A percentile compares a stretch with the other conserved stretches of the same genome.
Evolutionary conservation across 2,888 invertebrate species (phyloP).

Genomic region (Chironomus riparius): DNA sequence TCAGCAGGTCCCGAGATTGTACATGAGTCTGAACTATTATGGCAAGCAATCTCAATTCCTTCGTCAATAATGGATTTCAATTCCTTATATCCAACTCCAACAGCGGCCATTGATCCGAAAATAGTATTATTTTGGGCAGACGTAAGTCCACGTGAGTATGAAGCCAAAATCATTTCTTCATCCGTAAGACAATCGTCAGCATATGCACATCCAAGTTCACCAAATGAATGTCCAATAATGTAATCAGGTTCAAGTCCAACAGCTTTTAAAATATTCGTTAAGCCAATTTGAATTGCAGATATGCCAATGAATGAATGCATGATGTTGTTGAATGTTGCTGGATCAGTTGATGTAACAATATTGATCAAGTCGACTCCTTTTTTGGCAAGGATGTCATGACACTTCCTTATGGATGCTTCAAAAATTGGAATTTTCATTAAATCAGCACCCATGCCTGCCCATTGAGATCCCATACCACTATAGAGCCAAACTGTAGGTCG

Average conservation of each 20-base stretch:
- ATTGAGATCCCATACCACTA: conserved; percentile 41
- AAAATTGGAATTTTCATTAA: conserved; percentile 62
- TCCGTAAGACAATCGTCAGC: conserved; percentile 87
- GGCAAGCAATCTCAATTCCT: conserved; percentile 44
- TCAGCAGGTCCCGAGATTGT: conserved; percentile 80
- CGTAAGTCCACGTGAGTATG: conserved; percentile 66
- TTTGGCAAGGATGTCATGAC: conserved; percentile 46
- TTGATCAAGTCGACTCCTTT: conserved; percentile 51
- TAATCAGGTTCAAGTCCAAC: conserved; percentile 54
- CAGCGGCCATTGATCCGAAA: no score
- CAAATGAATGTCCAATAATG: conserved; percentile 73
- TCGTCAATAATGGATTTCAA: conserved; percentile 35
- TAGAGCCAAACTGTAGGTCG: conserved; percentile 81
- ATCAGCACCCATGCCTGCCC: conserved; percentile 83
- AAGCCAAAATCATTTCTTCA: conserved; percentile 65
- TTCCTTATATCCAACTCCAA: conserved; percentile 59
- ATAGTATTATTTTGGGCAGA: conserved; percentile 55
- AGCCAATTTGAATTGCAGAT: conserved; percentile 49
- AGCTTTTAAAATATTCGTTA: conserved; percentile 48
- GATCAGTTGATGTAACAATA: conserved; percentile 49
- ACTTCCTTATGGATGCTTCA: conserved; percentile 52
- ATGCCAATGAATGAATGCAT: conserved; percentile 57
- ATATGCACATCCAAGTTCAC: conserved; percentile 80
- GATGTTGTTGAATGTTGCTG: conserved; percentile 49
- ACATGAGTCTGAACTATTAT: conserved; percentile 38